Base-by-base conservation (phyloP, 2,888 invertebrate species). In the Pollenia amentaria region DNA sequence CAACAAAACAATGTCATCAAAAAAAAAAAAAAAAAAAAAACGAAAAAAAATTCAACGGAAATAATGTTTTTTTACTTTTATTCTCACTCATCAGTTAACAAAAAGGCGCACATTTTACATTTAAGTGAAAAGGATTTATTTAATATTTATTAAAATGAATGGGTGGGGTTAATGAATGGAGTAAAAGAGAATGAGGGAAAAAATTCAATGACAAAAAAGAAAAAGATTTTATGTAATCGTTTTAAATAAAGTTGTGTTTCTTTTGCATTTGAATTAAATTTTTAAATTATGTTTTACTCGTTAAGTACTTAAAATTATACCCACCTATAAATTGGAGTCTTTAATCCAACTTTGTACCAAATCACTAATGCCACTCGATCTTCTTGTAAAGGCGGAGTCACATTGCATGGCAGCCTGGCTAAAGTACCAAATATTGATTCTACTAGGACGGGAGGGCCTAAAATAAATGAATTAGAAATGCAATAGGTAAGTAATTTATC, bases 291-390 rank as follows among this genome's bases (percentile, higher is more conserved):
- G 16, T 29, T n/a, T 51, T 14, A 60, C 12, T 57, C n/a, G 18
- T 10, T 42, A 70, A 53, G 18, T 64, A n/a, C 12, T 29, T 29
- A 6, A 29, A 29, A 29, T 29, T 6, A 29, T 29, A 88, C 90
- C 93, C 89, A 93, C 93, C 93, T 93, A 86, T 93, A 93, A 84
- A 93, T 93, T 46, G 93, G 93, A 81, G 93, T 93, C 87, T 92
- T 92, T 60, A 93, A 90, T 69, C 93, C 93, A 82, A 93, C 93
- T 89, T 93, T 93, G 86, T 93, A 93, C 93, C 93, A 93, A 89
- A 93, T 93, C 48, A 93, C 93, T 89, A 93, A 83, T 42, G 93
- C 92, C 79, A 93, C 93, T 83, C 92, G 92, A 90, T 93, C 93
- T 73, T 92, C 93, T 53, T 90, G 89, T 80, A 93, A 91, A 65